Evolutionary conservation across 2,888 invertebrate species (phyloP), one percentile per base, ranked within the genome.

Genomic region (Romanomermis culicivorax): DNA sequence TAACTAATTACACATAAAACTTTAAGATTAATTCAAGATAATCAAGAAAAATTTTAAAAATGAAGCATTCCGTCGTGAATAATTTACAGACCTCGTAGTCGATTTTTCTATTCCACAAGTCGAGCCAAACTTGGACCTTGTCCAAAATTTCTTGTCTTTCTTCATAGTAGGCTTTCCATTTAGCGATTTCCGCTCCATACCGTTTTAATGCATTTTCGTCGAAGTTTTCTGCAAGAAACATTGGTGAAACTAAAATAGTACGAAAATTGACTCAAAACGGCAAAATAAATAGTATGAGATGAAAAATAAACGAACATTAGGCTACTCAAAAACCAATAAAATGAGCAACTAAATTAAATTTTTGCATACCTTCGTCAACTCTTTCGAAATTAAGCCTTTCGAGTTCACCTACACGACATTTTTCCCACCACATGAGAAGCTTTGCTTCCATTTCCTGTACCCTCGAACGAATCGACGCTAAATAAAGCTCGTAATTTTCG

Each of bases 151-250:
- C 36, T 25, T 51, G 29, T 23, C 51, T 29, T 23, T 29, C 29
- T n/a, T 29, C 23, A 36, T 51, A 51, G 24, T 30, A 51, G n/a
- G 51, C 29, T n/a, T 36, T 11, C 36, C 29, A 51, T 14, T 30
- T 7, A 11, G 36, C 7, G 3, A 51, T 51, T 25, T 51, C 51
- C 4, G n/a, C 36, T 4, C 17, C 4, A 23, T 51, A 51, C n/a
- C 4, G 36, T 3, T 51, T 4, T 4, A 51, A 17, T 4, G 51
- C 51, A n/a, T 51, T n/a, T 36, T 51, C 51, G 17, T 24, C 25
- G 26, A 50, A 50, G 14, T 50, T 20, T 20, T 50, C 50, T 45
- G 7, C 7, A 45, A 45, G 23, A 45, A 11, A 45, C 17, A 11
- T 36, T 36, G 7, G 17, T 36, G 36, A 17, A 36, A 17, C 36